Percentiles rank a stretch among this genome's conserved stretches.
Conservation (phyloP, 2,797 vertebrate species). For the Lagodon rhomboides region DNA sequence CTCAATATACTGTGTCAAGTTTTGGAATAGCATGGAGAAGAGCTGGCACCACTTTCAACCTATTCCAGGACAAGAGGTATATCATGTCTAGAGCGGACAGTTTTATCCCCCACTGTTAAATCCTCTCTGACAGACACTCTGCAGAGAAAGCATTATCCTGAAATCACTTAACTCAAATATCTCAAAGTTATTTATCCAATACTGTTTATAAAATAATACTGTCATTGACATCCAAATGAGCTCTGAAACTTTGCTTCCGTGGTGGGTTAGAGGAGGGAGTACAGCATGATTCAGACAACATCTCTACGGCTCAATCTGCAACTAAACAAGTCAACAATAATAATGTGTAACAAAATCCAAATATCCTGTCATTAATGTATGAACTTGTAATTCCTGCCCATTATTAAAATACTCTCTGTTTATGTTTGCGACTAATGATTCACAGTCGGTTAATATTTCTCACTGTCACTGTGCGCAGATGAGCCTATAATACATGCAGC, state of each 20-base stretch:
- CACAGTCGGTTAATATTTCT: constrained; percentile 6
- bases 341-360: not conserved
- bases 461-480: constrained; percentile 13
- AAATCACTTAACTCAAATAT: constrained; percentile 45
- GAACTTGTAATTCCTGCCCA: constrained; percentile 1
- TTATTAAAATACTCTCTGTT: not conserved
- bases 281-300: constrained; percentile 23
- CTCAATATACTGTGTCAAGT: constrained; percentile 89
- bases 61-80: constrained; percentile 78
- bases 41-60: constrained; percentile 90
- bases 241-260: constrained; percentile 15
- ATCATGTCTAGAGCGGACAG: constrained; percentile 59
- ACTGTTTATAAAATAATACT: constrained; percentile 20
- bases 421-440: constrained; percentile 4
- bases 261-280: constrained; percentile 55
- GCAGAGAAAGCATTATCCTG: constrained; percentile 37
- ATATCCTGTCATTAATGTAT: not conserved
- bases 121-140: constrained; percentile 65
- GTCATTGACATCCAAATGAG: constrained; percentile 35
- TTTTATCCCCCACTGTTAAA: constrained; percentile 69
- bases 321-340: constrained; percentile 12
- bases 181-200: constrained; percentile 46
- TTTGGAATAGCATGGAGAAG: constrained; percentile 86
- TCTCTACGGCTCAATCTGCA: not conserved
- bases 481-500: constrained; percentile 15